Base-by-base conservation (phyloP, 2,113 vertebrate genomes). In the Boulengeromyrus knoepffleri region DNA sequence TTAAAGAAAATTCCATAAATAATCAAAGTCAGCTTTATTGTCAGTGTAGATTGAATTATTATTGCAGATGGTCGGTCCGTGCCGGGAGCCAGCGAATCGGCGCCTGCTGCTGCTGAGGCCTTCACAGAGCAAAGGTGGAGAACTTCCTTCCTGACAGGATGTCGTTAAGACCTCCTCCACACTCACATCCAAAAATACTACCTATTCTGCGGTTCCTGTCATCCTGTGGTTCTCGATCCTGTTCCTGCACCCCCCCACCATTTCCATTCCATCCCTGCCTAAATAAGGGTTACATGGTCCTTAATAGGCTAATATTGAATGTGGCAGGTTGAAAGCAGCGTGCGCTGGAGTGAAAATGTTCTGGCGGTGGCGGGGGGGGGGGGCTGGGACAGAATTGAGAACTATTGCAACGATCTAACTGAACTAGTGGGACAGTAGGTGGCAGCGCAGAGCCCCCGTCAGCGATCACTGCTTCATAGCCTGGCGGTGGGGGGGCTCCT, bases 381-480 rank as follows among this genome's bases (percentile, higher is more conserved):
- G 50, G 50, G 15, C 50, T 4, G 52, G 52, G 52, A 53, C 52
- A 53, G 52, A 53, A 53, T 19, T 53, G 52, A 53, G 52, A 19
- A 53, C 52, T 19, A 19, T 53, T 53, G 15, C 17, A 36, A 36
- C 0, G 31, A 77, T 77, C 27, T 15, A 77, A 39, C 10, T 36
- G 13, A 77, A 39, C 31, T 15, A 17, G 2, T 77, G 31, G 31
- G 27, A 77, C 74, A 80, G n/a, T 39, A 39, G 36, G 74, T 36
- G 36, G 17, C 36, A 15, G 6, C n/a, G 17, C 27, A 36, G 49
- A 87, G 27, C 27, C 31, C 9, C n/a, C 1, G 10, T 24, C 21
- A 47, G 17, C 19, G 4, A 45, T 95, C 91, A 95, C 88, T 88
- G 92, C 84, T 94, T 95, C 91, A 93, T 90, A 53, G 88, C 24